Evolutionary conservation across 1,140 invertebrate species (phyloP), one percentile per base, ranked within the genome.

Genomic region (Heliconius melpomene): DNA sequence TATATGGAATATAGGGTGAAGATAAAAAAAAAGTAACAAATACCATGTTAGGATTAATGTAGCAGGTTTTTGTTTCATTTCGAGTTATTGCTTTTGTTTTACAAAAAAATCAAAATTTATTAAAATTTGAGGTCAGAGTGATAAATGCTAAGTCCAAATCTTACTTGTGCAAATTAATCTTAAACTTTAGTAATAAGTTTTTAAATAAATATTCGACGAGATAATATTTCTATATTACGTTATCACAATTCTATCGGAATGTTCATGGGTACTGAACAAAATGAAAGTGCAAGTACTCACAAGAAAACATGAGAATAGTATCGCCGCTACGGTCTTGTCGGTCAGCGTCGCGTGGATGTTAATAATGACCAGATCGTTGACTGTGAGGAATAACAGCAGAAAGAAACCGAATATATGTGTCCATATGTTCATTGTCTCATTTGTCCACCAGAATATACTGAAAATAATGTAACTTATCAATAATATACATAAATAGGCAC

Each of bases 371-470:
- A 98, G 95, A 89, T 98, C 98, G 85, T 98, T 97, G 57, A 98
- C 95, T 11, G 98, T 97, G 74, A 99, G 94, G 26, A 96, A 96
- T 26, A 98, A 94, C 84, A 99, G 98, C 13, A 99, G 93, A 88
- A 98, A 96, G 95, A 98, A 99, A 11, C 98, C 98, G 82, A 98
- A 96, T 82, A 99, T 95, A 93, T 99, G 98, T 76, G 98, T 98
- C 98, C 98, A 99, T 89, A 99, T 99, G 87, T 99, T 99, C 83
- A 99, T 96, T 6, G 98, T 99, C 93, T 99, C 98, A 90, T 99
- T 99, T 23, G 97, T 99, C 98, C 98, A 98, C 96, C 98, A 98
- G 94, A 99, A 98, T 89, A 98, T 96, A 90, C 98, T 98, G 91
- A 77, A 95, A 91, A 78, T 79, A 75, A 32, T 72, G 16, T 72